Base-by-base conservation (phyloP, 1,140 invertebrate species). In the Nephila pilipes region DNA sequence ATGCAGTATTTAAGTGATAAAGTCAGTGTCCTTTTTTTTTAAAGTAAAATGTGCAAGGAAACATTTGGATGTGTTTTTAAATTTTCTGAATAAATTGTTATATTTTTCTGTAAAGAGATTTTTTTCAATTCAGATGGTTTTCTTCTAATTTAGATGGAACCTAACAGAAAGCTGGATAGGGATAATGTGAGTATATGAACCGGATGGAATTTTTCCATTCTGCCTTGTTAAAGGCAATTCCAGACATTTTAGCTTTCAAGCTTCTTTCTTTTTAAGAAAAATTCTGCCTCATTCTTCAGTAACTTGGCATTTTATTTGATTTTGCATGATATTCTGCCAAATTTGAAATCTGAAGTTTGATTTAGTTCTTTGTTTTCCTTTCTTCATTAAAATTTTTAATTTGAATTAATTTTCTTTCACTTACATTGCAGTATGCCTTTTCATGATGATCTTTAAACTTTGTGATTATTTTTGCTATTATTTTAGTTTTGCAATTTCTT, bases 151-250 rank as follows among this genome's bases (percentile, higher is more conserved):
- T 89, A 95, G 96, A 95, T 95, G 95, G 96, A 96, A 95, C 95
- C 96, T 92, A 96, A 95, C 94, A 95, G 95, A 95, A 96, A 94
- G 94, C 94, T 96, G 94, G 95, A 96, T 94, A 95, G 95, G 93
- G 95, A 95, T 81, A 94, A 95, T 94, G 96, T 96, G 95, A 96
- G 96, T 96, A 95, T 94, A 18, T 55, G 69, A 83, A 29, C n/a
- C 14, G 29, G 38, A n/a, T 87, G 57, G 85, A 87, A 29, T 58
- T 54, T 22, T 32, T 22, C 22, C 29, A 32, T 38, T 87, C 29
- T 87, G 85, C 85, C 85, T 87, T 87, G 57, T 36, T 10, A 36
- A 87, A 87, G 85, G 85, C 85, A 60, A 60, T 83, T 87, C 85
- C 57, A 60, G 29, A 32, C 36, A 87, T 36, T 87, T 87, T 58